These are phyloP conservation scores for Pyrrhosoma nymphula DNA, from an alignment of 2,888 invertebrate species.

Conservation along the genomic window DNA sequence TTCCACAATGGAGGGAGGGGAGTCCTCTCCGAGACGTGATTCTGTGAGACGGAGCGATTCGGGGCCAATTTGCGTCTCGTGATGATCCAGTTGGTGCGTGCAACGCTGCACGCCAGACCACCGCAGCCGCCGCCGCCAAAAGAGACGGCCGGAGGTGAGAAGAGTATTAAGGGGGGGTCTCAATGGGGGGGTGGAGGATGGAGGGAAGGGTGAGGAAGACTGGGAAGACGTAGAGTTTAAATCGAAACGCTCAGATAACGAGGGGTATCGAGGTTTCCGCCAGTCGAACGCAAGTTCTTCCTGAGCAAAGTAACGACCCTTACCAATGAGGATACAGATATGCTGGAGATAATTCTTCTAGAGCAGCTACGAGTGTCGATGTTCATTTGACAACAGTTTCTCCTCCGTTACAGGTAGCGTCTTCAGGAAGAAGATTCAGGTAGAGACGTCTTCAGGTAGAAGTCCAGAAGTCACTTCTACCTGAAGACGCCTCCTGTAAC, in stretches of 20 bases:
- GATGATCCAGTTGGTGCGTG: slow-evolving; percentile 50
- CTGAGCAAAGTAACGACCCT: not conserved
- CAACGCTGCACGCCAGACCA: not conserved
- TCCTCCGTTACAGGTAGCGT: too few relatives aligned
- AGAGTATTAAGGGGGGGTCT: not conserved
- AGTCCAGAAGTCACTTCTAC: too few relatives aligned
- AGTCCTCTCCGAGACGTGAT: not conserved
- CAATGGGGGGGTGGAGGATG: not conserved
- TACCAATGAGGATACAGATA: too few relatives aligned
- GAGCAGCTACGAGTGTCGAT: too few relatives aligned
- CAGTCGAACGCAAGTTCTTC: not conserved
- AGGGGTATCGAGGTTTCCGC: not conserved
- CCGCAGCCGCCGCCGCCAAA: not conserved
- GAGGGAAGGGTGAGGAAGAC: not conserved
- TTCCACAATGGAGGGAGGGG: not conserved
- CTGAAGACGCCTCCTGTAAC: too few relatives aligned
- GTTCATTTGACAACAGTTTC: too few relatives aligned
- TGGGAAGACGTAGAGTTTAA: too few relatives aligned
- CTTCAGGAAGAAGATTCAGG: too few relatives aligned
- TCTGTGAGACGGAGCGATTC: not conserved
- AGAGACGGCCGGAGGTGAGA: not conserved
- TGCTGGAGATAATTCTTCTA: too few relatives aligned
- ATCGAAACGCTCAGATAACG: not conserved
- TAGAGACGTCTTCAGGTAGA: too few relatives aligned
- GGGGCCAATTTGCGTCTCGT: slow-evolving; percentile 27